Conservation (phyloP, 2,888 invertebrate species). For the Melitaea athalia region DNA sequence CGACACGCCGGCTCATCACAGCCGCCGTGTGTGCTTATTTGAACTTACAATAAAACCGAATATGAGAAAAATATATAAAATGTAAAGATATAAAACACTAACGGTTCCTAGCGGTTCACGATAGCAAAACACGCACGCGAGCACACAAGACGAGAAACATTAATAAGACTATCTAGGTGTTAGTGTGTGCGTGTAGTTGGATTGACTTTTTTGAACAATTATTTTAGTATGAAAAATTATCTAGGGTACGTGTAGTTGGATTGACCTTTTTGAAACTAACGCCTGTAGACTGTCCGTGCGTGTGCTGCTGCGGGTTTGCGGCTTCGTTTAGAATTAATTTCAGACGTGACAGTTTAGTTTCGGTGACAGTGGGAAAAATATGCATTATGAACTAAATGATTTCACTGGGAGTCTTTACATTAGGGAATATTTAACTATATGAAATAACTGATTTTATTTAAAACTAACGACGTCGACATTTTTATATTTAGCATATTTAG, state of each 20-base stretch:
- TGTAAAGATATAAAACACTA: not conserved
- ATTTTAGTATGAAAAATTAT: not conserved
- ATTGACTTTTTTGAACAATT: too few relatives aligned
- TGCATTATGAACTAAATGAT: not conserved
- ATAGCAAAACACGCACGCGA: not conserved
- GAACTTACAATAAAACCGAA: conserved; percentile 14
- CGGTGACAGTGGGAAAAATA: not conserved
- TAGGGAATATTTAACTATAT: too few relatives aligned
- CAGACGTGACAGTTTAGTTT: not conserved
- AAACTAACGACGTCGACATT: too few relatives aligned
- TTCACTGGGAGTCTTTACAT: too few relatives aligned
- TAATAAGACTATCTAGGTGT: not conserved
- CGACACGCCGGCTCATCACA: conserved; percentile 27
- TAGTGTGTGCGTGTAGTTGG: not conserved
- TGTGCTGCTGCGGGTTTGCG: not conserved
- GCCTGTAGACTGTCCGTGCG: not conserved
- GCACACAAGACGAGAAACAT: not conserved
- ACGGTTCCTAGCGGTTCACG: not conserved
- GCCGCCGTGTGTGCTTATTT: conserved; percentile 17
- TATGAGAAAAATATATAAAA: not conserved
- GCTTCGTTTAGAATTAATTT: not conserved
- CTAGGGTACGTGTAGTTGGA: not conserved
- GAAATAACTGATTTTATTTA: too few relatives aligned
- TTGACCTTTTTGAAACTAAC: not conserved
- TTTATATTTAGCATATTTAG: too few relatives aligned